Conservation (phyloP, 2,797 vertebrate species). For the Carcharodon carcharias region DNA sequence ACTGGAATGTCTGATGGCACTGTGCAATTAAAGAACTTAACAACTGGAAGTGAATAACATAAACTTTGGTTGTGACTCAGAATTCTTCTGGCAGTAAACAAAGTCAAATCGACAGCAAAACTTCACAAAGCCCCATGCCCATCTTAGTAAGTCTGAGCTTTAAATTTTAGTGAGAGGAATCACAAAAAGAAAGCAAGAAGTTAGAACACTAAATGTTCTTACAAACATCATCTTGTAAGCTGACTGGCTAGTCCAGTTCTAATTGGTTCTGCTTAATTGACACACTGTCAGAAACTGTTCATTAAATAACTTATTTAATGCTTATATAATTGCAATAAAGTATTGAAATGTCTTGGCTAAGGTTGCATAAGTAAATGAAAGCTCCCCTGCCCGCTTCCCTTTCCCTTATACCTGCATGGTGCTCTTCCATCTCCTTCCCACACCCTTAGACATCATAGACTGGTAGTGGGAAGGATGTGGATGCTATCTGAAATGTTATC, state of each 20-base stretch:
- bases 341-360: neutral
- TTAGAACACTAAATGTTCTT: neutral
- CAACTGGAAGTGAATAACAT: neutral
- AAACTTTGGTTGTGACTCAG: neutral
- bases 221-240: neutral
- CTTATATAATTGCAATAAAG: neutral
- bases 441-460: neutral
- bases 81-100: neutral
- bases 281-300: neutral
- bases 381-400: neutral
- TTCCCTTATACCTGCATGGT: neutral
- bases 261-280: neutral
- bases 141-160: neutral
- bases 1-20: neutral
- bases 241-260: neutral
- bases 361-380: neutral
- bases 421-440: neutral
- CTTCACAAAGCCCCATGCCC: neutral
- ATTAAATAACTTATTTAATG: neutral
- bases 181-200: neutral
- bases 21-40: neutral
- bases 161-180: neutral
- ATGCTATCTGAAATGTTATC: neutral
- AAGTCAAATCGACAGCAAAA: neutral
- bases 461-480: neutral